Evolutionary conservation across 2,888 invertebrate species (phyloP), one percentile per base, ranked within the genome.

Genomic region (Pseudococcus longispinus): DNA sequence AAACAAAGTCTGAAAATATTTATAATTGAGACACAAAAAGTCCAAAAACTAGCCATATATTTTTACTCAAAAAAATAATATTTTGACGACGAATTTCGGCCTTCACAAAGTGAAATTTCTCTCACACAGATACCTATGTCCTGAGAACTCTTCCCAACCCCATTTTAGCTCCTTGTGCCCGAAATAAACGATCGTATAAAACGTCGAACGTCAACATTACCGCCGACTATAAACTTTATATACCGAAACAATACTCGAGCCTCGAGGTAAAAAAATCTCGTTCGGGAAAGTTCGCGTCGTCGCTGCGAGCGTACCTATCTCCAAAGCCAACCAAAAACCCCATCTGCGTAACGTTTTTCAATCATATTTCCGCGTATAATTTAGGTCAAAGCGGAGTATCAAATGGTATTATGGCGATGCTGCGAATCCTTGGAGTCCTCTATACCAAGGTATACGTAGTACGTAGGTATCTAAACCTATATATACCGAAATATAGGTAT

Each of bases 271-370:
- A 46, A 46, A 70, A 70, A 70, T 32, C 26, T 26, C 29, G 29
- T 46, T 46, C 70, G 13, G 70, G 6, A n/a, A 74, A 29, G 18
- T 37, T 74, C n/a, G 15, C 37, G 37, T 1, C 37, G 37, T 1
- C n/a, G 51, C 51, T 51, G 51, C n/a, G 51, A 51, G n/a, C 74
- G 37, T n/a, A n/a, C n/a, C 29, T 46, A 70, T 70, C 13, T 70
- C 26, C 9, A 74, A 74, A n/a, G 37, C 4, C 8, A 37, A 37
- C 37, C 37, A 37, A 37, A 37, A 29, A 32, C 9, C 15, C 77
- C 77, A 42, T 74, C 74, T 74, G 74, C 74, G 42, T 42, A 37
- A 80, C 42, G 77, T 80, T 80, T 80, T 80, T 80, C 77, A 80
- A 80, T 80, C 77, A 80, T 80, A 70, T 70, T 70, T 70, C 42